Evolutionary conservation across 2,888 invertebrate genomes (phyloP).

Genomic region (Rhagonycha lutea): DNA sequence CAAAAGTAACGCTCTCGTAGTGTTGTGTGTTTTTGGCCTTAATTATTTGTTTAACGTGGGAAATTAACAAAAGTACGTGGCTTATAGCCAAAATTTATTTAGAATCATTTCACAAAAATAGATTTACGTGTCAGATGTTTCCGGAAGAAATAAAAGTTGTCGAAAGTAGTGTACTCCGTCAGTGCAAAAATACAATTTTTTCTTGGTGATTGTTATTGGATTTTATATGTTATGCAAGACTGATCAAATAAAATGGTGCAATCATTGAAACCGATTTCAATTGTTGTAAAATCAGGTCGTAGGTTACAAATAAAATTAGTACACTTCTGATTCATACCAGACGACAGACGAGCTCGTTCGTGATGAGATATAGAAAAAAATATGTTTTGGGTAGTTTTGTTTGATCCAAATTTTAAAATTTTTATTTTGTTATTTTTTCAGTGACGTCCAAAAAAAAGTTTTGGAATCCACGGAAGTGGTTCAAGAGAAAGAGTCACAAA

Average conservation of each 20-base stretch:
- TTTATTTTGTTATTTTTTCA: constrained; percentile 37
- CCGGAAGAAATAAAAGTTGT: not conserved
- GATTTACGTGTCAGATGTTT: not conserved
- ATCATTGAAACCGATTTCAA: constrained; percentile 20
- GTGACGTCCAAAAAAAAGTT: constrained; percentile 65
- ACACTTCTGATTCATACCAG: not conserved
- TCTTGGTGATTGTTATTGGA: not conserved
- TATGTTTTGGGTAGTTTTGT: not conserved
- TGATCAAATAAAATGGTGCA: constrained; percentile 20
- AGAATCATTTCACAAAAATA: not conserved
- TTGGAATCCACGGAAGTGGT: constrained; percentile 59
- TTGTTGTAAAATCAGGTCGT: constrained; percentile 17
- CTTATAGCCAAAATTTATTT: not conserved
- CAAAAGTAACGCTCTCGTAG: not conserved
- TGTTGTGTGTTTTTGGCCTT: not conserved
- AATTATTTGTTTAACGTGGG: not conserved
- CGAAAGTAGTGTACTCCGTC: not conserved
- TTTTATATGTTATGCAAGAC: constrained; percentile 17
- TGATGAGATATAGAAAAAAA: not conserved
- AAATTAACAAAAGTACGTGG: not conserved
- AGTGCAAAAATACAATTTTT: not conserved
- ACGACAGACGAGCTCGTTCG: not conserved
- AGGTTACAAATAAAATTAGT: constrained; percentile 12
- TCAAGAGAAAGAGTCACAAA: constrained; percentile 55
- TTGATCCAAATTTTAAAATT: not conserved